Evolutionary conservation across 2,113 vertebrate species (phyloP).

Genomic region (cattle (Bos taurus)): ARS-UCD2.0 NC_037329.1:15468501-15469000

Average conservation of each 20-base stretch:
- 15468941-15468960: too few species aligned
- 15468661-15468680: neutral
- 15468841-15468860: neutral
- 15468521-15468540: neutral
- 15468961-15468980: too few species aligned
- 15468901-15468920: too few species aligned
- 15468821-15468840: neutral
- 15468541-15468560: neutral
- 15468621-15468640: neutral
- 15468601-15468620: neutral
- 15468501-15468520: neutral
- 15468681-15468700: neutral
- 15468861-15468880: neutral
- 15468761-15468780: rapidly evolving
- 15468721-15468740: neutral
- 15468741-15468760: neutral
- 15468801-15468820: neutral
- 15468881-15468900: too few species aligned
- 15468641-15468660: neutral
- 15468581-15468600: neutral
- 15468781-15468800: rapidly evolving
- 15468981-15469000: too few species aligned
- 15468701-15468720: neutral
- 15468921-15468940: too few species aligned
- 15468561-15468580: neutral